Conservation (phyloP, 2,888 invertebrate genomes). For the Hoplodrina blanda region DNA sequence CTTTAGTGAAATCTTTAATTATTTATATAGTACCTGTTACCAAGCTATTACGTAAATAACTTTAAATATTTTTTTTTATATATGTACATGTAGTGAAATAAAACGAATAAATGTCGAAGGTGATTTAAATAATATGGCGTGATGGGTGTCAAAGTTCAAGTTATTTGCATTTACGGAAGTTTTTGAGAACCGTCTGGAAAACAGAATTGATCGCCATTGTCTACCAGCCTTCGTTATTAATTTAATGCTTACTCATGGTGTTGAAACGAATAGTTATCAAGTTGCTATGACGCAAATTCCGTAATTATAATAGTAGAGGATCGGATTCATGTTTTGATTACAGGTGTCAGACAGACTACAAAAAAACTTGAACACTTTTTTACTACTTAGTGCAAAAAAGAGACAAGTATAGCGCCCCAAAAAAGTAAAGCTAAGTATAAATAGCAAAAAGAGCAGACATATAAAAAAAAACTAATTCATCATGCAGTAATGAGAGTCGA, state of each 20-base stretch:
- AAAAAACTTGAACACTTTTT: constrained; percentile 16
- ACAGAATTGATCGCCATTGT: constrained; percentile 32
- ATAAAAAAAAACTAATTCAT: not conserved
- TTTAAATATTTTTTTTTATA: not conserved
- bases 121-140: constrained; percentile 32
- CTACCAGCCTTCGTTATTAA: constrained; percentile 13
- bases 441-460: not conserved
- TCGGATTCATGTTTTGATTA: constrained; percentile 12
- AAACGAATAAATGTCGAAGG: constrained; percentile 8
- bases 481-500: constrained; percentile 3
- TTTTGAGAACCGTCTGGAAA: constrained; percentile 21
- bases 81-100: constrained; percentile 10
- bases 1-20: not conserved
- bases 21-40: not conserved
- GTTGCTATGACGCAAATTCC: constrained; percentile 33
- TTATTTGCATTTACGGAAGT: constrained; percentile 43
- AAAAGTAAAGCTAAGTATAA: constrained; percentile 15
- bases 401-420: constrained; percentile 10
- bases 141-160: constrained; percentile 26
- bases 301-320: constrained; percentile 3
- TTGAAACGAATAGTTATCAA: constrained; percentile 17
- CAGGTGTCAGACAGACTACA: not conserved
- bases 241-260: constrained; percentile 40
- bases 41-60: not conserved
- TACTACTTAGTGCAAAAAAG: constrained; percentile 3